These are phyloP conservation scores for Crotophaga sulcirostris DNA, from an alignment of 2,113 vertebrate genomes.

Conservation along the genomic window DNA sequence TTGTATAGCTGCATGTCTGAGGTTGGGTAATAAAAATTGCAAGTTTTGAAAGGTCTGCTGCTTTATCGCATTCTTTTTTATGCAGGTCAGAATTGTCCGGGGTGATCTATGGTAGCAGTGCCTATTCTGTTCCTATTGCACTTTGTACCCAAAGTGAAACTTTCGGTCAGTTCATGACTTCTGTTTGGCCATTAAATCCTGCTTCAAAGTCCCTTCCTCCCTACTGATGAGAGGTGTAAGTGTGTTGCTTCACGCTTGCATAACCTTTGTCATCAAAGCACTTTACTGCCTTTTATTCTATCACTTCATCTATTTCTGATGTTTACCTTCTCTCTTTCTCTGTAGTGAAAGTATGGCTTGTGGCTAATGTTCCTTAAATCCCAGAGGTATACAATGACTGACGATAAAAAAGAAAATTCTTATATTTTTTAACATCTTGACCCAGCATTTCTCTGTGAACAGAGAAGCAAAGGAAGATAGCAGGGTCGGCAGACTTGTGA, in stretches of 20 bases:
- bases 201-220: slow-evolving; percentile 51
- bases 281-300: slow-evolving; percentile 72
- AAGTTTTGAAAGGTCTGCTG: neutral
- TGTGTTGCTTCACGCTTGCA: slow-evolving; percentile 58
- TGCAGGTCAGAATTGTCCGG: neutral
- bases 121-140: neutral
- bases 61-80: neutral
- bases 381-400: neutral
- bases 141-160: neutral
- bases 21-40: neutral
- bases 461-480: neutral
- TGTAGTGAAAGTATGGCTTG: neutral
- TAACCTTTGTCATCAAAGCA: slow-evolving; percentile 74
- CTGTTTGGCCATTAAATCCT: slow-evolving; percentile 54
- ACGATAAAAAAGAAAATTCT: slow-evolving; percentile 54
- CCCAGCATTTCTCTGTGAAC: slow-evolving; percentile 16
- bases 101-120: neutral
- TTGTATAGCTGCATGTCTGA: neutral
- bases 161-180: neutral
- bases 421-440: slow-evolving; percentile 40
- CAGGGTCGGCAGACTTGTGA: neutral
- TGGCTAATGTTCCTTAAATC: slow-evolving; percentile 68
- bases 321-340: slow-evolving; percentile 65
- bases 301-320: slow-evolving; percentile 63
- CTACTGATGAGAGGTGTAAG: slow-evolving; percentile 32